Conservation (phyloP, 35 echinoderm and acorn worm species). For the Acanthaster planci region DNA sequence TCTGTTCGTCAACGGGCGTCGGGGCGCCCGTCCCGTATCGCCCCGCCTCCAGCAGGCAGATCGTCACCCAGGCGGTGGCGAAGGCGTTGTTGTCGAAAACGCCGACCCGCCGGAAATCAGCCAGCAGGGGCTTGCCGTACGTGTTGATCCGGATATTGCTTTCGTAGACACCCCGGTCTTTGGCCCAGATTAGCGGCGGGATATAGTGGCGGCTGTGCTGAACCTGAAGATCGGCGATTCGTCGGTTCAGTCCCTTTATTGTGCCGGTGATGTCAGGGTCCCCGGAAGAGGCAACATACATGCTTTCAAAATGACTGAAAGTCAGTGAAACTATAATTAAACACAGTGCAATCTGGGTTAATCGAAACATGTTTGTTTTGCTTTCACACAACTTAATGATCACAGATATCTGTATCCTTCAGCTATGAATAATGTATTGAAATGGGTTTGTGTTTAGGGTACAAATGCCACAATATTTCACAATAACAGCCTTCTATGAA, state of each 20-base stretch:
- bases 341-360: too few species aligned
- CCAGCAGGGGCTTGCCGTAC: constrained; percentile 5
- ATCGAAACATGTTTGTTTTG: too few species aligned
- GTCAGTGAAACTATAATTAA: too few species aligned
- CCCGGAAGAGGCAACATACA: background rate
- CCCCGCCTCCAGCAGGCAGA: background rate
- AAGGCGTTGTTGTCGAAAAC: constrained; percentile 28
- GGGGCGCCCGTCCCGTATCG: background rate
- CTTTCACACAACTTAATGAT: too few species aligned
- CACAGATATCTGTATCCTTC: too few species aligned
- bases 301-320: background rate
- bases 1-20: constrained; percentile 5
- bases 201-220: background rate
- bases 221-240: constrained; percentile 19
- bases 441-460: too few species aligned
- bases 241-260: background rate
- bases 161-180: background rate
- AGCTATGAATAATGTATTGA: too few species aligned
- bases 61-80: constrained; percentile 24
- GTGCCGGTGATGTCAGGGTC: background rate
- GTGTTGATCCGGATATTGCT: constrained; percentile 27
- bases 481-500: too few species aligned
- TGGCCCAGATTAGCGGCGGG: constrained; percentile 18
- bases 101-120: background rate
- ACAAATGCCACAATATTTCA: too few species aligned